Evolutionary conservation across 1,140 invertebrate genomes (phyloP).

Genomic region (Drosophila triauraria): DNA sequence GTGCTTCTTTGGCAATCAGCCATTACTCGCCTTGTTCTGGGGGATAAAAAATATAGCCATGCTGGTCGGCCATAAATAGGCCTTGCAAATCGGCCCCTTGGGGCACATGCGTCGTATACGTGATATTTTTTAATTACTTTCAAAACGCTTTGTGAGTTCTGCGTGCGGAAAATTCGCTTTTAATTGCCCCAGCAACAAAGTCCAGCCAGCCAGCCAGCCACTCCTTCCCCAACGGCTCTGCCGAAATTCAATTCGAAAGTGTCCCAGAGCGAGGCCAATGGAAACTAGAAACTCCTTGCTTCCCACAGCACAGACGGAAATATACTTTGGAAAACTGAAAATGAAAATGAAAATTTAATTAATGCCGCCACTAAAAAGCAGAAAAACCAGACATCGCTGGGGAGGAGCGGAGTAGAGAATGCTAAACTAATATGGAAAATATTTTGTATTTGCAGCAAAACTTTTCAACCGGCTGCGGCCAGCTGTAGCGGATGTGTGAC

Average conservation of each 20-base stretch:
- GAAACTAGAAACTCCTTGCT: slow-evolving; percentile 40
- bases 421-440: slow-evolving; percentile 71
- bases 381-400: slow-evolving; percentile 42
- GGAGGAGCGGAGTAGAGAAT: slow-evolving; percentile 30
- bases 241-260: slow-evolving; percentile 37
- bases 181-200: slow-evolving; percentile 57
- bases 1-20: slow-evolving; percentile 43
- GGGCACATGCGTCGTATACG: slow-evolving; percentile 75
- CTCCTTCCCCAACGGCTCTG: neutral
- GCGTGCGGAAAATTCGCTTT: slow-evolving; percentile 63
- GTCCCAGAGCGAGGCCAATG: slow-evolving; percentile 11
- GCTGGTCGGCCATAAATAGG: slow-evolving; percentile 65
- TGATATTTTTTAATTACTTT: slow-evolving; percentile 81
- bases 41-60: slow-evolving; percentile 45
- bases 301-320: slow-evolving; percentile 31
- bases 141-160: slow-evolving; percentile 51
- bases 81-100: slow-evolving; percentile 63
- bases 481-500: neutral
- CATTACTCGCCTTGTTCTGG: slow-evolving; percentile 10
- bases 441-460: slow-evolving; percentile 71
- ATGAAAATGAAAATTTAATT: slow-evolving; percentile 72
- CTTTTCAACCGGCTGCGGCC: slow-evolving; percentile 35
- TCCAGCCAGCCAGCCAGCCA: neutral
- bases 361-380: slow-evolving; percentile 55
- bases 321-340: slow-evolving; percentile 26